Evolutionary conservation across 2,888 invertebrate genomes (phyloP), one percentile per base, ranked within the genome.

Genomic region (Hemaris fuciformis): DNA sequence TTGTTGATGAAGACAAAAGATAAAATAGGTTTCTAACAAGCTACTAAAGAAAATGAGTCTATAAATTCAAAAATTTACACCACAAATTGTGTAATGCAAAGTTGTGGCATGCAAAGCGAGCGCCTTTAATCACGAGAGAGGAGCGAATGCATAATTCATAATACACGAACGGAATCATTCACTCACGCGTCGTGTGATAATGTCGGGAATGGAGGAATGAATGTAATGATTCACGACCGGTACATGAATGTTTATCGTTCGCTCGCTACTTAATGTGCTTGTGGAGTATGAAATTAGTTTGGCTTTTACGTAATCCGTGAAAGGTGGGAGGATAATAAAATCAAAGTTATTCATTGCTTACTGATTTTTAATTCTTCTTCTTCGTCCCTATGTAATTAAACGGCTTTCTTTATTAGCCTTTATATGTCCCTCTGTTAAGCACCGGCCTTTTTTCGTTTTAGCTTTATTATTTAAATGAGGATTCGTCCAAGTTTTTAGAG

Each of bases 31-130:
- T 48, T 6, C 23, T n/a, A n/a, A n/a, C n/a, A n/a, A 46, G 6
- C 18, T 0, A 10, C 31, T 23, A 7, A 3, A 67, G 65, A 62
- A 66, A 66, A 60, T 64, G 48, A 45, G 63, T 59, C 70, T 71
- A 74, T 73, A 67, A 69, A 66, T 58, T 65, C 62, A 73, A 73
- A 74, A 74, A 74, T 71, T 73, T 70, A 59, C 64, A 62, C 65
- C 61, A 64, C 67, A 73, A 63, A 65, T 66, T 66, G 64, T 64
- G 70, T 60, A 57, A 13, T 46, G 59, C 58, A 65, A 63, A 61
- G 64, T 56, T 62, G 69, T 69, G 58, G 60, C 31, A 18, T 58
- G 60, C 65, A 64, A 62, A 65, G 59, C 59, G 62, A 63, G 59
- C 25, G 65, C 64, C 68, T 71, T 73, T 73, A 74, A 69, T 70